Evolutionary conservation across 2,797 vertebrate species (phyloP).

Genomic region (Intellagama lesueurii): DNA sequence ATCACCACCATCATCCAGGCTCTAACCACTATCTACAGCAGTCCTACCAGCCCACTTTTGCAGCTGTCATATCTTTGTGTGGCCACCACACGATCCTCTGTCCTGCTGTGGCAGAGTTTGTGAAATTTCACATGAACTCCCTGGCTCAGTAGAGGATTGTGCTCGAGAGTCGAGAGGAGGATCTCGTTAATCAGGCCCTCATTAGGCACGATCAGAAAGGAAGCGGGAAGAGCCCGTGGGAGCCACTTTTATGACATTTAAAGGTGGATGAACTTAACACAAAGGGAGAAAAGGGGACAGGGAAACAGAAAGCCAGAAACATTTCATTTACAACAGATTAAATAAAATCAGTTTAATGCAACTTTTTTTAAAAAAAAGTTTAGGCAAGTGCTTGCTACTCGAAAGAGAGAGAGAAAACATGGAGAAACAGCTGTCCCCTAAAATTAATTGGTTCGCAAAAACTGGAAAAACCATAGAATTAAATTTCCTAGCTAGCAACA

Average conservation of each 20-base stretch:
- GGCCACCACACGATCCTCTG: too few relatives aligned
- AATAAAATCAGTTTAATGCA: conserved; percentile 63
- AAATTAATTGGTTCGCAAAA: conserved; percentile 32
- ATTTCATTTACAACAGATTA: conserved; percentile 63
- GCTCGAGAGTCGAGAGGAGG: too few relatives aligned
- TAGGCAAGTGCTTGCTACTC: conserved; percentile 53
- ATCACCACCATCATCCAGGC: too few relatives aligned
- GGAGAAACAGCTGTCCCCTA: conserved; percentile 34
- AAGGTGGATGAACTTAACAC: neutral
- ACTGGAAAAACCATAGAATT: conserved; percentile 33
- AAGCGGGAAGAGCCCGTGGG: neutral
- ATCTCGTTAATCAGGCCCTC: too few relatives aligned
- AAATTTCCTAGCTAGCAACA: conserved; percentile 37
- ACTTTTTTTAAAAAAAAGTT: conserved; percentile 2
- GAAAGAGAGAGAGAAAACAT: conserved; percentile 9
- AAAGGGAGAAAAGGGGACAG: too few relatives aligned
- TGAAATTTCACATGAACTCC: too few relatives aligned
- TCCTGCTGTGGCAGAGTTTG: too few relatives aligned
- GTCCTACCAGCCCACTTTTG: too few relatives aligned
- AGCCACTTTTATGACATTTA: neutral
- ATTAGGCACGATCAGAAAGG: neutral
- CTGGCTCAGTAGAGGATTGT: too few relatives aligned
- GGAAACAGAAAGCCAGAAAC: neutral
- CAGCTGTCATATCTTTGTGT: too few relatives aligned
- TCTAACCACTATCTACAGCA: too few relatives aligned